Conservation (phyloP, 2,113 vertebrate species). For the rabbit (Oryctolagus cuniculus) region mOryCun1.1 NC_091436.1:73335501-73336000, state of each 20-base stretch:
- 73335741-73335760: not conserved
- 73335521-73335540: not conserved
- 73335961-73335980: not conserved
- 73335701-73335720: not conserved
- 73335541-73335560: not conserved
- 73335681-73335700: not conserved
- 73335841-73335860: not conserved
- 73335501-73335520: not conserved
- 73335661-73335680: not conserved
- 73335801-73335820: not conserved
- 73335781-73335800: not conserved
- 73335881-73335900: no score
- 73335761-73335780: not conserved
- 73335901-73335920: not conserved
- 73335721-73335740: not conserved
- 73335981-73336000: slow-evolving; percentile 14
- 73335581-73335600: slow-evolving; percentile 12
- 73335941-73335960: not conserved
- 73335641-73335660: not conserved
- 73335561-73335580: not conserved
- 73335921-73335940: not conserved
- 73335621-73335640: not conserved
- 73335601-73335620: not conserved
- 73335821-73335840: not conserved
- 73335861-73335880: not conserved